Base-by-base conservation (phyloP, 92 coral and sea anemone genomes). In the Anthopleura xanthogrammica region DNA sequence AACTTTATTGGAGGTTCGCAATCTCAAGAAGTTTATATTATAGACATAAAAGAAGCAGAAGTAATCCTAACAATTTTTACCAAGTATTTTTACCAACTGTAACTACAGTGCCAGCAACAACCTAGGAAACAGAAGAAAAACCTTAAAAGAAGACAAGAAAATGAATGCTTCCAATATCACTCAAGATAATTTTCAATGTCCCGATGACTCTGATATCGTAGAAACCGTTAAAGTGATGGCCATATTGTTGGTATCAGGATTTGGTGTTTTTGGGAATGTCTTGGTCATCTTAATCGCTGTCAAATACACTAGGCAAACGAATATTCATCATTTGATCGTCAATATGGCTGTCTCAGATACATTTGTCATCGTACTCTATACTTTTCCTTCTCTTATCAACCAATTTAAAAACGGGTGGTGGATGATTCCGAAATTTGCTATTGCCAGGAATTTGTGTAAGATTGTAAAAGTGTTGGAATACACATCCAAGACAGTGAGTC, bases 341-440 rank as follows among this genome's bases (percentile, higher is more conserved):
- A 80, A 80, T 54, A 80, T 80, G 83, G 83, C 83, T 19, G 40
- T 64, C 19, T 80, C 83, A 9, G 83, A 80, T 65, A 68, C 65
- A 9, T 57, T 80, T 41, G 83, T 80, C 4, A 55, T 80, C 11
- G 0, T 65, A 17, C 9, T 80, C 36, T 62, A 17, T 64, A 13
- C 60, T 23, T 80, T 72, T 8, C 55, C 41, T 11, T 39, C 11
- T 36, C 16, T 9, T 62, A 1, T 39, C 54, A 10, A 24, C 14
- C 36, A 29, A 29, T 29, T 29, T 29, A 12, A 50, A 39, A 29
- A 75, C n/a, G 52, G 7, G 7, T 20, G 50, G 52, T 9, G 6
- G 23, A 46, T 52, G 36, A 2, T 52, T 19, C 13, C 17, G 5
- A 12, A 56, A 8, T 36, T 78, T 11, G 19, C 56, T 12, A 55